Conservation (phyloP, 2,113 vertebrate genomes). For the Thomomys bottae region DNA sequence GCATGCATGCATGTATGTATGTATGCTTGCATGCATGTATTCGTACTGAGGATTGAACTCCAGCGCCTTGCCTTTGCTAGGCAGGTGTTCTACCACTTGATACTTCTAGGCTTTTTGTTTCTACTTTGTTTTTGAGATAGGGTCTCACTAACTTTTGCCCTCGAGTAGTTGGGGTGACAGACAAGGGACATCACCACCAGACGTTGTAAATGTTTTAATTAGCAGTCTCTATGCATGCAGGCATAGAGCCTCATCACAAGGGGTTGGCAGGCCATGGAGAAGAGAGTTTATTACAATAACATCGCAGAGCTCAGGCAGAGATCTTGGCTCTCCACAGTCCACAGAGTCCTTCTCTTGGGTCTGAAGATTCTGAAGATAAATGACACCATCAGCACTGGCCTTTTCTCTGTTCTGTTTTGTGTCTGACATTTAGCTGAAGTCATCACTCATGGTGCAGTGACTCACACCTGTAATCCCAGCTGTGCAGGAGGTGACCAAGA, state of each 20-base stretch:
- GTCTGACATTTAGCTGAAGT: background rate
- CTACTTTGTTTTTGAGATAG: background rate
- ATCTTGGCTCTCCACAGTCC: background rate
- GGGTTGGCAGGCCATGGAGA: background rate
- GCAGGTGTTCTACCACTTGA: too few species aligned
- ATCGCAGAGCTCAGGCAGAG: background rate
- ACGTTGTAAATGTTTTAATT: background rate
- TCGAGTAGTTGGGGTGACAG: background rate
- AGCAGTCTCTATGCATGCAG: background rate
- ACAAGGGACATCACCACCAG: background rate
- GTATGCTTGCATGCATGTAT: too few species aligned
- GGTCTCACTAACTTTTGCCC: too few species aligned
- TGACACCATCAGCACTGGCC: background rate
- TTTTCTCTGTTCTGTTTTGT: background rate
- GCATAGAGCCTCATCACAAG: background rate
- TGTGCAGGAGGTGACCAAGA: too few species aligned
- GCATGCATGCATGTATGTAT: too few species aligned
- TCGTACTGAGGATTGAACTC: too few species aligned
- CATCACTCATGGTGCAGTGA: background rate
- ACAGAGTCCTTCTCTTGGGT: background rate
- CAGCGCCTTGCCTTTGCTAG: too few species aligned
- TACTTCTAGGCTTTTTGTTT: too few species aligned
- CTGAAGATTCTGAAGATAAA: conserved; percentile 6
- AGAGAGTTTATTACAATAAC: conserved; percentile 9
- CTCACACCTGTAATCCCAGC: too few species aligned